These are phyloP conservation scores for Xerus rutilus DNA, from an alignment of 2,797 vertebrate species.

Conservation along the genomic window DNA sequence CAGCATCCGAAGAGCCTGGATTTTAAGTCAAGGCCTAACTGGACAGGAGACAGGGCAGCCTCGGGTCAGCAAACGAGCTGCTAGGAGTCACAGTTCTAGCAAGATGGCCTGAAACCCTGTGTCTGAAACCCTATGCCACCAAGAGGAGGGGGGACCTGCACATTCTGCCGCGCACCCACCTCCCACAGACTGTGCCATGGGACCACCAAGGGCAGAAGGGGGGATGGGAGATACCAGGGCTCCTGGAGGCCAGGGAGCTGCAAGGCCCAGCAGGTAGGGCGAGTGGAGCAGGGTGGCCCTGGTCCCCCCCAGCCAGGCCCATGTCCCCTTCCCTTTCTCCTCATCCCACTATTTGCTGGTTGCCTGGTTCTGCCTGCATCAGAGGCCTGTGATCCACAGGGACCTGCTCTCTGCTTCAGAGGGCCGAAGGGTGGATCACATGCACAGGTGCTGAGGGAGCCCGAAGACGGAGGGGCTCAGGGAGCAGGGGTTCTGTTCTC, in stretches of 20 bases:
- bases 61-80: slow-evolving; percentile 72
- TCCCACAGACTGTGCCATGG: neutral
- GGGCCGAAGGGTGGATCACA: neutral
- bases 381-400: neutral
- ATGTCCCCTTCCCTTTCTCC: no score
- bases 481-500: fast-evolving
- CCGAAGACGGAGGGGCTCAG: no score
- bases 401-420: neutral
- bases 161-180: neutral
- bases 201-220: neutral
- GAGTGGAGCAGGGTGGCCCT: neutral
- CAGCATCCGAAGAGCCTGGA: slow-evolving; percentile 77
- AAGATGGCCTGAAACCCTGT: slow-evolving; percentile 40
- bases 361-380: neutral
- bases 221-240: no score
- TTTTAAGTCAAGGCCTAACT: slow-evolving; percentile 85
- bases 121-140: neutral
- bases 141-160: no score
- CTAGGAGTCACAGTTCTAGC: neutral
- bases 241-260: neutral
- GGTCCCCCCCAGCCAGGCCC: neutral
- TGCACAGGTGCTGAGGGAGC: fast-evolving
- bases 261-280: neutral
- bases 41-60: slow-evolving; percentile 77
- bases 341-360: neutral